Base-by-base conservation (phyloP, 2,888 invertebrate species). In the Callyntrura guangdongensis region DNA sequence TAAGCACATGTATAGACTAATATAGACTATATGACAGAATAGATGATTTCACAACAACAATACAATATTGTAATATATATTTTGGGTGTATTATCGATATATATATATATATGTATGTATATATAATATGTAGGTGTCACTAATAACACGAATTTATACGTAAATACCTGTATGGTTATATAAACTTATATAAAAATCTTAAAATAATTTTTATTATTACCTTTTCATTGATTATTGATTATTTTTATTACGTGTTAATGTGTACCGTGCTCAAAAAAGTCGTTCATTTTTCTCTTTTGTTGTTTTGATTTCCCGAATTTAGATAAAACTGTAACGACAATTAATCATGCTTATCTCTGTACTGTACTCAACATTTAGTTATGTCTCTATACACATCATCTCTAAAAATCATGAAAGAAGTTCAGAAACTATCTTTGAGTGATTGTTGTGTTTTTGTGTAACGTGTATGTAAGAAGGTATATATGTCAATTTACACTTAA, bases 21-120 rank as follows among this genome's bases (percentile, higher is more conserved):
- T n/a, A n/a, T n/a, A n/a, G n/a, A n/a, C n/a, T n/a, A n/a, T n/a
- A 86, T 90, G 90, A 90, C 90, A 90, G 86, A 90, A 89, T 85
- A 90, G 90, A 82, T 90, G 81, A 90, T 90, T 90, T 90, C 85
- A 90, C 86, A 90, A 90, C 90, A 86, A 86, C 90, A 90, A 56
- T 90, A 90, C 49, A 53, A 89, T 84, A 83, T 25, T 82, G 47
- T 81, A 59, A 61, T 49, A 64, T 79, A 61, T 61, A 36, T 86
- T 17, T 74, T 64, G 22, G 64, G 64, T 67, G 25, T 72, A 49
- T 22, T 36, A 49, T 69, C 27, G 59, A 53, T 22, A 25, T 67
- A 25, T 67, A 25, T 67, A 59, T 59, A 36, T 69, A 36, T 69
- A n/a, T 72, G n/a, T 64, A 25, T 22, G 82, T 45, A 82, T 83